phyloP scores from a whole-genome alignment of 1,140 invertebrate genomes.

The Harlomillsia oculata region DNA sequence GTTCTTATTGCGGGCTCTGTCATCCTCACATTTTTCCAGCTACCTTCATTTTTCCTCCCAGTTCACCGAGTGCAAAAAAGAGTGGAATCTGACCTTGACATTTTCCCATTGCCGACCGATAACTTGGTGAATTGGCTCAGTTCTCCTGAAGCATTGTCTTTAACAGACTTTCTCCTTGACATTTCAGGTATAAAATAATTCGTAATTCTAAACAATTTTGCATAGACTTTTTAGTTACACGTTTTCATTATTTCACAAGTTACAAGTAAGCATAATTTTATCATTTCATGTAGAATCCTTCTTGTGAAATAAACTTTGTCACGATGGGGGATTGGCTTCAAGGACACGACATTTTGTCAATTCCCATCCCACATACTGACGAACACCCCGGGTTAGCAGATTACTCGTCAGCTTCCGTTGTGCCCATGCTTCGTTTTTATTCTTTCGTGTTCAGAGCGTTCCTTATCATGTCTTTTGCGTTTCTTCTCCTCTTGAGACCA shows the following conservation, averaged over 20 bases:
- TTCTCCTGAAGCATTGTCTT: too few relatives aligned
- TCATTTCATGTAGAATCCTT: not conserved
- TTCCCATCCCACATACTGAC: constrained; percentile 18
- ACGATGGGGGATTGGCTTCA: constrained; percentile 17
- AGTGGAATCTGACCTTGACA: not conserved
- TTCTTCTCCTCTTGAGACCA: constrained; percentile 21
- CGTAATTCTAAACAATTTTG: not conserved
- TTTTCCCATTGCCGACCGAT: too few relatives aligned
- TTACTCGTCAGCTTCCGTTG: constrained; percentile 19
- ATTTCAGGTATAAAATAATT: too few relatives aligned
- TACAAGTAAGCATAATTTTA: too few relatives aligned
- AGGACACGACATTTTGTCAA: constrained; percentile 22
- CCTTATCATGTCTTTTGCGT: constrained; percentile 11
- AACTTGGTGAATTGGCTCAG: too few relatives aligned
- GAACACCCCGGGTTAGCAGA: constrained; percentile 30
- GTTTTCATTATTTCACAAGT: too few relatives aligned
- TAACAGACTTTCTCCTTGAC: too few relatives aligned
- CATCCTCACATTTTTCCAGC: constrained; percentile 31
- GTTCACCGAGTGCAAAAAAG: constrained; percentile 25
- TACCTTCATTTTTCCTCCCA: constrained; percentile 31
- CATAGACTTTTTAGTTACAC: not conserved
- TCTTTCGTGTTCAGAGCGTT: constrained; percentile 27
- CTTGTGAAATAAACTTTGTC: not conserved
- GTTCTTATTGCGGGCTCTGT: constrained; percentile 29
- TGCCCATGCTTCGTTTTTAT: constrained; percentile 32